Evolutionary conservation across 2,888 invertebrate species (phyloP).

Genomic region (Ptychoptera contaminata): DNA sequence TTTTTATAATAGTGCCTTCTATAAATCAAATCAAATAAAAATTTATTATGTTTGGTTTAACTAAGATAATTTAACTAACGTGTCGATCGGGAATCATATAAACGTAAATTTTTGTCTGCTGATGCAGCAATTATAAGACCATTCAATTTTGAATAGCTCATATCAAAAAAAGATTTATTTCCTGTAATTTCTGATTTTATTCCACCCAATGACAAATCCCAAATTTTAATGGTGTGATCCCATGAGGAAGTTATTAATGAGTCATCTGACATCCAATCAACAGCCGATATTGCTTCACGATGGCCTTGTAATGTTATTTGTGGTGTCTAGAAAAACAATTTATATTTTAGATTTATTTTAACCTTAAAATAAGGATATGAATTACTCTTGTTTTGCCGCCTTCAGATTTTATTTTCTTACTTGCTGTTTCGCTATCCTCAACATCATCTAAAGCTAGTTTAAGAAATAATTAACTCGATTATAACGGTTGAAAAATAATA

Average conservation of each 20-base stretch:
- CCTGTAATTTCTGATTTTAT: constrained; percentile 72
- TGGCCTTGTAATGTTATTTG: constrained; percentile 81
- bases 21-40: constrained; percentile 18
- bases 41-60: background rate
- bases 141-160: constrained; percentile 66
- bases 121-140: constrained; percentile 69
- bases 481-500: no score
- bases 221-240: constrained; percentile 89
- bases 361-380: constrained; percentile 9
- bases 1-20: constrained; percentile 79
- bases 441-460: constrained; percentile 40
- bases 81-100: constrained; percentile 83
- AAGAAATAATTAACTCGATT: constrained; percentile 9
- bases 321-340: constrained; percentile 43
- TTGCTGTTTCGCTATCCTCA: constrained; percentile 39
- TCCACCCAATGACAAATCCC: constrained; percentile 80
- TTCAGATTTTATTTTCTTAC: constrained; percentile 43
- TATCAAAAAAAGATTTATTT: constrained; percentile 79
- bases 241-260: constrained; percentile 77
- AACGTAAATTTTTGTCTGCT: constrained; percentile 75
- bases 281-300: constrained; percentile 73
- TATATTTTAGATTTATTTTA: background rate
- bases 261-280: constrained; percentile 66
- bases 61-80: constrained; percentile 34
- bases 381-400: constrained; percentile 41